Percentiles rank a stretch among this genome's conserved stretches.
Evolutionary conservation across 2,888 invertebrate species (phyloP).

Genomic region (Conus canariensis): DNA sequence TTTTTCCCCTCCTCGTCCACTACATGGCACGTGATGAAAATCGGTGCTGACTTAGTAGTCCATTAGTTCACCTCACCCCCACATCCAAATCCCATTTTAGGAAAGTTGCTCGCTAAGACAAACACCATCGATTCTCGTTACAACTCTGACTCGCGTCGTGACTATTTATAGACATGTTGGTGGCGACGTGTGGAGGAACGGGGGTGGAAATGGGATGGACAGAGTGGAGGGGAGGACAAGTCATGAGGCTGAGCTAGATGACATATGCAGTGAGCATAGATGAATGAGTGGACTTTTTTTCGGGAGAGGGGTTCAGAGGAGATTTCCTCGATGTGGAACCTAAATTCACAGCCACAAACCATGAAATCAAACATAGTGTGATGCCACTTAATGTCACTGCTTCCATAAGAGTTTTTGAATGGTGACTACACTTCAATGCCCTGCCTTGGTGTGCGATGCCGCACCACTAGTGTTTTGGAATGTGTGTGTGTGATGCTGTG

Average conservation of each 20-base stretch:
- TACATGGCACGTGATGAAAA: background rate
- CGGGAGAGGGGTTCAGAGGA: too few relatives aligned
- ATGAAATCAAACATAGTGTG: too few relatives aligned
- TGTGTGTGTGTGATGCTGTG: background rate
- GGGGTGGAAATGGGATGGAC: background rate
- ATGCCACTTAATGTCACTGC: too few relatives aligned
- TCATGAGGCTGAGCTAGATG: too few relatives aligned
- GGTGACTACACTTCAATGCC: too few relatives aligned
- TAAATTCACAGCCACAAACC: too few relatives aligned
- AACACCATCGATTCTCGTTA: slow-evolving; percentile 3
- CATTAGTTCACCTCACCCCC: background rate
- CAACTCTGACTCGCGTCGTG: background rate
- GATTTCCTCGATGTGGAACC: too few relatives aligned
- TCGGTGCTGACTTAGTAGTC: slow-evolving; percentile 1
- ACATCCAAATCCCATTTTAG: background rate
- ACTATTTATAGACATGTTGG: background rate
- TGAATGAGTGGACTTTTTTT: too few relatives aligned
- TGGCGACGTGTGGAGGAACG: background rate
- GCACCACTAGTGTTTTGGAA: too few relatives aligned
- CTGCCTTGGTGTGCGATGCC: too few relatives aligned
- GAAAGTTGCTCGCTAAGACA: background rate
- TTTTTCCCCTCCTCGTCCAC: background rate
- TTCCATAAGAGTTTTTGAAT: too few relatives aligned
- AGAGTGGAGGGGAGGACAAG: background rate
- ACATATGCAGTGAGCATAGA: too few relatives aligned